Evolutionary conservation across 2,888 invertebrate species (phyloP).

Genomic region (Epirrhoe alternata): DNA sequence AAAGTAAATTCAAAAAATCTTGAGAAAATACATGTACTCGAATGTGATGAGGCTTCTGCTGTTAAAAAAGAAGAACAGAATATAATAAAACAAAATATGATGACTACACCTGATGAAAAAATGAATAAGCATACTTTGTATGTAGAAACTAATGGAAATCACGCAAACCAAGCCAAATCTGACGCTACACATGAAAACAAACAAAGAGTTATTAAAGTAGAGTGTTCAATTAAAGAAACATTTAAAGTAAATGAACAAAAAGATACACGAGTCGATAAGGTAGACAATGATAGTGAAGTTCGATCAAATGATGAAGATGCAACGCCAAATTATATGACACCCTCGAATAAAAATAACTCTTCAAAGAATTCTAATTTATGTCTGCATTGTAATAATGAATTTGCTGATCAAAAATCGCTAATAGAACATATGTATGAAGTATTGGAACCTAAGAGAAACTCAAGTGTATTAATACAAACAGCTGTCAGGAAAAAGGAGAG

Average conservation of each 20-base stretch:
- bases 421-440: slow-evolving; percentile 71
- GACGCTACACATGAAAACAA: background rate
- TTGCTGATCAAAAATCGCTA: slow-evolving; percentile 56
- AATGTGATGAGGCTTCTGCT: background rate
- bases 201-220: background rate
- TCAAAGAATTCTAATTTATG: slow-evolving; percentile 47
- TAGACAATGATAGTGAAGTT: background rate
- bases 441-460: slow-evolving; percentile 50
- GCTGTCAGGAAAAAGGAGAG: slow-evolving; percentile 16
- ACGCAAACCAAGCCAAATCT: background rate
- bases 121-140: background rate
- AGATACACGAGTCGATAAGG: background rate
- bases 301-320: slow-evolving; percentile 2
- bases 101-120: slow-evolving; percentile 1
- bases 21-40: background rate
- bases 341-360: slow-evolving; percentile 2
- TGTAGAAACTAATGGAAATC: background rate
- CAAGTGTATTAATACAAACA: slow-evolving; percentile 7
- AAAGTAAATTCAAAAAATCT: background rate
- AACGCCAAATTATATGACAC: slow-evolving; percentile 17
- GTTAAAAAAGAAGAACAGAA: background rate
- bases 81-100: background rate
- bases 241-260: background rate
- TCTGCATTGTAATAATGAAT: slow-evolving; percentile 64
- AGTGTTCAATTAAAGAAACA: background rate